Evolutionary conservation across 2,888 invertebrate species (phyloP), one percentile per base, ranked within the genome.

Genomic region (Epistrophella euchroma): DNA sequence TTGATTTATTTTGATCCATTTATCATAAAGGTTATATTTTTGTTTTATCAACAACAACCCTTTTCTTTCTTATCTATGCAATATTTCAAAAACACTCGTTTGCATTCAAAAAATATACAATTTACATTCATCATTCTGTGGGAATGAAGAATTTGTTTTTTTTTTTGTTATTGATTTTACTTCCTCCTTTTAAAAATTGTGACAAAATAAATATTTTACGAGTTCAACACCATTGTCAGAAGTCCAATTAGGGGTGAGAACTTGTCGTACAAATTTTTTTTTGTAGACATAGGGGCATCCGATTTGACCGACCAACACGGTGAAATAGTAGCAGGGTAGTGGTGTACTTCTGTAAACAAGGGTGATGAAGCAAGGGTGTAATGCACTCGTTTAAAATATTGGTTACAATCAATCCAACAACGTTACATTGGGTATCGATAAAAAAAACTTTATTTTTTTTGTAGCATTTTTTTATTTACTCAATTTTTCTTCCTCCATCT

Each of bases 201-300:
- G 68, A 58, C 73, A 86, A 64, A 86, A 77, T 74, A 81, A 73
- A 86, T 77, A 82, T 77, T 81, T 76, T 76, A 76, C 60, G 55
- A 73, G 68, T 76, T 76, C 60, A 72, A 77, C 81, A 77, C 68
- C 35, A 85, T 64, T n/a, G 47, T 45, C 47, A 73, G 68, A 13
- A 56, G 62, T 32, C 85, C 82, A 86, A 82, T 82, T 86, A 86
- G 64, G 85, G 85, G 82, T 82, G 85, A 82, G 81, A 70, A 81
- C 56, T 81, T 86, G 79, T 85, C 60, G 32, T 55, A 76, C 71
- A 79, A 56, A 76, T 35, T 19, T 19, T 58, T 56, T 7, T 7
- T 17, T 60, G 10, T n/a, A 58, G 52, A 58, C 35, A 81, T 82
- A 86, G 76, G 82, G 82, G 85, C 82, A 56, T 62, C 15, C 19